A percentile compares a stretch with the other conserved stretches of the same genome.
These are phyloP conservation scores for Amblyopsis rosae DNA, from an alignment of 2,113 vertebrate genomes.

Conservation along the genomic window DNA sequence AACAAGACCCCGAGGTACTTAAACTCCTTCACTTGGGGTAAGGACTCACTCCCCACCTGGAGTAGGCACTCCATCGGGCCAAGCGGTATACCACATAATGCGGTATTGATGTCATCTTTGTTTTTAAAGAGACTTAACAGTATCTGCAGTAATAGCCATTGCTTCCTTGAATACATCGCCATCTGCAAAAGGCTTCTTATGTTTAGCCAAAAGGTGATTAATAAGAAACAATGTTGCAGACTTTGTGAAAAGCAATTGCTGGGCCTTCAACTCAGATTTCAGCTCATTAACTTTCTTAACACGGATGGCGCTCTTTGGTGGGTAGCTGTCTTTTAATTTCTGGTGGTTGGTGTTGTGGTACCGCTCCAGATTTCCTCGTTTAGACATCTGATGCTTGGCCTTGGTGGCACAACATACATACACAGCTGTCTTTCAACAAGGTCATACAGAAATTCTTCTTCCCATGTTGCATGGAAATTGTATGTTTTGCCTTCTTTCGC, in stretches of 20 bases:
- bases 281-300: constrained; percentile 12
- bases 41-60: too few relatives aligned
- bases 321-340: constrained; percentile 13
- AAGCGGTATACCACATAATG: not conserved
- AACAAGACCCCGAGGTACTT: too few relatives aligned
- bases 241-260: constrained; percentile 10
- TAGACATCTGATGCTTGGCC: not conserved
- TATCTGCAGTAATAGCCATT: too few relatives aligned
- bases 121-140: not conserved
- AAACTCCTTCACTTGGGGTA: too few relatives aligned
- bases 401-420: not conserved
- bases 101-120: not conserved
- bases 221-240: constrained; percentile 11
- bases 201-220: constrained; percentile 7
- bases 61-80: too few relatives aligned
- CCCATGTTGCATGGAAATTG: constrained; percentile 7
- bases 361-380: constrained; percentile 7
- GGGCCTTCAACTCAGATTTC: constrained; percentile 4
- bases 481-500: constrained; percentile 8
- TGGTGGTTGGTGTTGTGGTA: constrained; percentile 9
- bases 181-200: constrained; percentile 11
- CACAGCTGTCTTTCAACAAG: not conserved
- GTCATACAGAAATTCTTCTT: not conserved
- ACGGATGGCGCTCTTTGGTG: constrained; percentile 4
- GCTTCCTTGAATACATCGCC: constrained; percentile 7